Percentiles rank a stretch among this genome's conserved stretches.
Conservation (phyloP, 2,888 invertebrate genomes). For the Brachylomia viminalis region DNA sequence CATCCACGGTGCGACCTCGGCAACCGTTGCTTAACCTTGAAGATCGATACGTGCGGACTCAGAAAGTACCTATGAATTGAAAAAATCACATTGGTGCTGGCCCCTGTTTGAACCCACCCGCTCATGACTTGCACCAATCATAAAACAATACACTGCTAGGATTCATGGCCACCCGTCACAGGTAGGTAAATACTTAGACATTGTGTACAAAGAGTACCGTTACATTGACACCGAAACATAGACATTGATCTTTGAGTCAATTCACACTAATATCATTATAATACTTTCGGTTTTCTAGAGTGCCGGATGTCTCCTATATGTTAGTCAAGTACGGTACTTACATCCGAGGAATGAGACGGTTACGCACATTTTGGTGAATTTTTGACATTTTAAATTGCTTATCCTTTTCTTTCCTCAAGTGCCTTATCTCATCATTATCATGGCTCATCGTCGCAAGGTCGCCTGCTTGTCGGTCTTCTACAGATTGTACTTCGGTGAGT, state of each 20-base stretch:
- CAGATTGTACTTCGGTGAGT: no score
- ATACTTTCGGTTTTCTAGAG: no score
- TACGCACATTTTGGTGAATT: no score
- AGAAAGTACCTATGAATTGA: background rate
- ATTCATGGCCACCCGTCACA: slow-evolving; percentile 28
- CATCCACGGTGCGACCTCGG: no score
- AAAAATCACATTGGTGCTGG: background rate
- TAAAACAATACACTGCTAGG: slow-evolving; percentile 24
- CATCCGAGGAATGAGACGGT: no score
- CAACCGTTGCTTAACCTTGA: background rate
- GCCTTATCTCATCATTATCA: no score
- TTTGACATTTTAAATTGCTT: no score
- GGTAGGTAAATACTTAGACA: slow-evolving; percentile 28
- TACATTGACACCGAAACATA: slow-evolving; percentile 42
- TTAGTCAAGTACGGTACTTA: no score
- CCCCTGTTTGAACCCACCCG: background rate
- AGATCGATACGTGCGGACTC: background rate
- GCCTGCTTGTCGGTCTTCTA: no score
- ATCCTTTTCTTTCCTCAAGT: no score
- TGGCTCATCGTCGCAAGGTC: no score
- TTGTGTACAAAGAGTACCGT: slow-evolving; percentile 33
- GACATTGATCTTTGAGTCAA: slow-evolving; percentile 10
- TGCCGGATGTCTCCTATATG: no score
- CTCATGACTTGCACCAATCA: slow-evolving; percentile 36
- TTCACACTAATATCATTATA: slow-evolving; percentile 16